Percentiles rank a stretch among this genome's conserved stretches.
Conservation (phyloP, 1,140 invertebrate genomes). For the Papilio helenus region DNA sequence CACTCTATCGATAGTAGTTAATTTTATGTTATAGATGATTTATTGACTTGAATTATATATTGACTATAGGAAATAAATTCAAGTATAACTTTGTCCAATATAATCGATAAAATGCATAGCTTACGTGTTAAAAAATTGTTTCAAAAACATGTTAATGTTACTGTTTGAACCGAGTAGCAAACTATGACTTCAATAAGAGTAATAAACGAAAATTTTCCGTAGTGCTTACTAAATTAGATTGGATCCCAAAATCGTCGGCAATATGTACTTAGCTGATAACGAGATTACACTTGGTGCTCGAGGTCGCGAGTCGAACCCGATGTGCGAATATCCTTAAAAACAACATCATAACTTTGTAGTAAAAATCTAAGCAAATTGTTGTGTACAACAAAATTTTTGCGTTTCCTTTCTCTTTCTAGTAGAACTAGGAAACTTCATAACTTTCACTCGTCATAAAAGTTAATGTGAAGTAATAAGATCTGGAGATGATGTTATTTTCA, state of each 20-base stretch:
- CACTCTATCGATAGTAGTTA: neutral
- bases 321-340: neutral
- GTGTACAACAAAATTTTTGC: neutral
- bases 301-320: neutral
- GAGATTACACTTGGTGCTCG: slow-evolving; percentile 16
- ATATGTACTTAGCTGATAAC: slow-evolving; percentile 27
- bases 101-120: neutral
- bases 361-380: neutral
- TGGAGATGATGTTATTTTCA: neutral
- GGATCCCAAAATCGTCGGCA: slow-evolving; percentile 18
- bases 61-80: neutral
- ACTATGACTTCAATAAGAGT: no score
- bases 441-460: neutral
- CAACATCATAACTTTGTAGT: neutral
- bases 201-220: no score
- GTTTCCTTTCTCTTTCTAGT: neutral
- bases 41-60: neutral
- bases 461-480: neutral
- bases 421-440: neutral
- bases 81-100: neutral
- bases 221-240: slow-evolving; percentile 8
- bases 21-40: neutral
- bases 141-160: no score
- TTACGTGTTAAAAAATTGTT: neutral
- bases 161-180: no score